Conservation (phyloP, 2,113 vertebrate genomes). For the Cricetomys ansorgei region DNA sequence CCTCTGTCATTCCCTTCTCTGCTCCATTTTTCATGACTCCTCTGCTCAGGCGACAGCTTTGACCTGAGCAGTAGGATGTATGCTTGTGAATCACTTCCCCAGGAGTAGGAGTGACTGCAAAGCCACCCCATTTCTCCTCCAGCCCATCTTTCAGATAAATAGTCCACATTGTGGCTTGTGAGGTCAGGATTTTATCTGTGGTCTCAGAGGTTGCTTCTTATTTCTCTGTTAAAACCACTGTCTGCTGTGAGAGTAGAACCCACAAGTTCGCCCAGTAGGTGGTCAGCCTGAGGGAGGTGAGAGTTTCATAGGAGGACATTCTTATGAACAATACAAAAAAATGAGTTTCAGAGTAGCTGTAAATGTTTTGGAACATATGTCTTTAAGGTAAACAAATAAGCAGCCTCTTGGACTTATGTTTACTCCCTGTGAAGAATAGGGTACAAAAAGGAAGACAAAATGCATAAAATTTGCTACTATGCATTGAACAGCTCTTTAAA, state of each 20-base stretch:
- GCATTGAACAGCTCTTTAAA: not conserved
- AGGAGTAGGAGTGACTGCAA: not conserved
- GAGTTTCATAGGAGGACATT: not conserved
- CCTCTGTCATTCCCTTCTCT: conserved; percentile 42
- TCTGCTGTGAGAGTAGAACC: not conserved
- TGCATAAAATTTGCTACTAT: not conserved
- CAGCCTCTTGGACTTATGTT: not conserved
- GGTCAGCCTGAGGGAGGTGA: not conserved
- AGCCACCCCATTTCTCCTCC: not conserved
- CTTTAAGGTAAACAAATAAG: conserved; percentile 20
- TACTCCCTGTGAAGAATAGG: not conserved
- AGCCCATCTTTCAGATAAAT: conserved; percentile 2
- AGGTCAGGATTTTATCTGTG: conserved; percentile 59
- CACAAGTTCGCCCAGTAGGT: not conserved
- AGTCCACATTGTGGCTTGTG: not conserved
- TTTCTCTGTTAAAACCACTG: conserved; percentile 61
- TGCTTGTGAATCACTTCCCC: not conserved
- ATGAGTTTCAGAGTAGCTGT: conserved; percentile 23
- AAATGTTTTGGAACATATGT: conserved; percentile 20
- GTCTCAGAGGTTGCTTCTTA: conserved; percentile 36
- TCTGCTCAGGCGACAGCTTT: not conserved
- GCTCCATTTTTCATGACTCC: not conserved
- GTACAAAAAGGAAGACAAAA: not conserved
- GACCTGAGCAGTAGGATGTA: not conserved
- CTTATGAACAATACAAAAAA: not conserved